Evolutionary conservation across 2,797 vertebrate species (phyloP).

Genomic region (Graptemys geographica): DNA sequence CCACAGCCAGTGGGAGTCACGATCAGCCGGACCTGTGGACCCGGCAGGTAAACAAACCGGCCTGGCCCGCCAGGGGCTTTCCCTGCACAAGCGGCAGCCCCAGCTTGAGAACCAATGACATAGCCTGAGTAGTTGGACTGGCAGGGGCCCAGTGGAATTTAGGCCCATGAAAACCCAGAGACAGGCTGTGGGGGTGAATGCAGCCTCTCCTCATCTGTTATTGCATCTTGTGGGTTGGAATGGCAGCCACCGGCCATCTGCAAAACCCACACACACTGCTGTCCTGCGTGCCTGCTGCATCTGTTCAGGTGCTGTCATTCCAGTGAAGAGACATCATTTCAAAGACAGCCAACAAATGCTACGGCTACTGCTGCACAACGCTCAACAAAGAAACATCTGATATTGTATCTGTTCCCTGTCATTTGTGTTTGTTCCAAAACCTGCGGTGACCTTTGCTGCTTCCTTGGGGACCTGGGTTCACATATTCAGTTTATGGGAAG

Average conservation of each 20-base stretch:
- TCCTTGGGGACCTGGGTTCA: background rate
- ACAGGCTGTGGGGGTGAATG: too few relatives aligned
- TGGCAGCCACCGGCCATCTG: background rate
- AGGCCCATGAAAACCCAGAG: background rate
- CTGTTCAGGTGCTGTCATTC: background rate
- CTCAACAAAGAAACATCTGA: background rate
- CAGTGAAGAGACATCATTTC: background rate
- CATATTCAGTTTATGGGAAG: background rate
- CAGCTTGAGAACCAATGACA: background rate
- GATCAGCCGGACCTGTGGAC: too few relatives aligned
- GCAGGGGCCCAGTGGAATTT: background rate
- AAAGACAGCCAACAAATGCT: background rate
- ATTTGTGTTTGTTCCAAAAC: background rate
- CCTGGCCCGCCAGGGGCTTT: too few relatives aligned
- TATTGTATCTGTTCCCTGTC: background rate
- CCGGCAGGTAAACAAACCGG: too few relatives aligned
- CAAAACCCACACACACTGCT: background rate
- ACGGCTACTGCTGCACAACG: background rate
- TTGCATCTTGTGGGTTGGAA: background rate
- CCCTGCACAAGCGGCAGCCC: too few relatives aligned
- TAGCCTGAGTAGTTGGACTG: background rate
- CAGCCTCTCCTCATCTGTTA: background rate
- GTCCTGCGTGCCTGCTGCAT: background rate
- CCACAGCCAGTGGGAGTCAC: too few relatives aligned
- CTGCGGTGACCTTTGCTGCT: background rate